phyloP scores from a whole-genome alignment of 2,888 invertebrate genomes.

The Notodonta ziczac region DNA sequence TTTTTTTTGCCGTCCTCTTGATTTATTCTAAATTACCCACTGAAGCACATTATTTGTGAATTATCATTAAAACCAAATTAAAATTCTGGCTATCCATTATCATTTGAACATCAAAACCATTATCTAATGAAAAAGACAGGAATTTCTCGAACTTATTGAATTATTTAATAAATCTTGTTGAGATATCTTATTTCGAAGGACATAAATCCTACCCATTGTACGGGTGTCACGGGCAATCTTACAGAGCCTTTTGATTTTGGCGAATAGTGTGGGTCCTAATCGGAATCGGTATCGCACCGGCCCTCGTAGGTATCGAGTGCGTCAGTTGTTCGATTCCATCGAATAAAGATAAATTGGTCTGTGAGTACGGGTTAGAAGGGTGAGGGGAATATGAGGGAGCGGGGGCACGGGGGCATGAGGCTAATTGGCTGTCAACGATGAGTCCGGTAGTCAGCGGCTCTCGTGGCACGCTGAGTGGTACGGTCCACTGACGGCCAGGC shows the following conservation, averaged over 20 bases:
- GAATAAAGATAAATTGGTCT: slow-evolving; percentile 78
- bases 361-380: slow-evolving; percentile 61
- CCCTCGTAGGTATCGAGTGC: slow-evolving; percentile 59
- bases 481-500: slow-evolving; percentile 49
- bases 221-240: slow-evolving; percentile 57
- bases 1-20: too few relatives aligned
- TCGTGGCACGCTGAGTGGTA: slow-evolving; percentile 53
- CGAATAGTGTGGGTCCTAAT: slow-evolving; percentile 48
- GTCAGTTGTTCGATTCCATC: slow-evolving; percentile 68
- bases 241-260: slow-evolving; percentile 46
- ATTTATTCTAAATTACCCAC: too few relatives aligned
- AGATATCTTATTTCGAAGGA: slow-evolving; percentile 59
- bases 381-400: slow-evolving; percentile 43
- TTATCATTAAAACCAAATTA: neutral
- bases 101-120: neutral
- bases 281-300: slow-evolving; percentile 50
- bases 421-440: slow-evolving; percentile 82
- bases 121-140: neutral
- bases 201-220: slow-evolving; percentile 62
- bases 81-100: neutral
- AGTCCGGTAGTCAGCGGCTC: slow-evolving; percentile 61
- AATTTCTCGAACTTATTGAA: slow-evolving; percentile 30
- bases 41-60: neutral
- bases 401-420: slow-evolving; percentile 58
- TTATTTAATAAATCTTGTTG: slow-evolving; percentile 53